Conservation (phyloP, 1,140 invertebrate species). For the Argopecten irradians region DNA sequence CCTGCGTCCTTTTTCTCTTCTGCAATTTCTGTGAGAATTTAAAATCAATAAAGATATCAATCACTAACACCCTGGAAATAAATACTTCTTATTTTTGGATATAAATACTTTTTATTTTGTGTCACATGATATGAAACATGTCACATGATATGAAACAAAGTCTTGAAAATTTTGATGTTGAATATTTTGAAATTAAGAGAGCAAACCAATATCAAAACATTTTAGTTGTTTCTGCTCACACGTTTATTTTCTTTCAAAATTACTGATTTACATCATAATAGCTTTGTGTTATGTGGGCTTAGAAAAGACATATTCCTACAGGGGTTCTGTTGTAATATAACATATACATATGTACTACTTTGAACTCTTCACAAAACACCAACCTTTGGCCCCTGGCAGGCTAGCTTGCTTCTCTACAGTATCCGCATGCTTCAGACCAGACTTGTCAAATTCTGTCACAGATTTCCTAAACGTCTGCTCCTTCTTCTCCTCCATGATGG, state of each 20-base stretch:
- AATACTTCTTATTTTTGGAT: no score
- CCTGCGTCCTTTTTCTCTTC: conserved; percentile 56
- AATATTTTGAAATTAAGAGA: neutral
- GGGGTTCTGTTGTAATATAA: no score
- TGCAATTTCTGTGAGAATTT: conserved; percentile 50
- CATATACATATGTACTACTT: no score
- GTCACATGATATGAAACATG: no score
- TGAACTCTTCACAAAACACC: neutral
- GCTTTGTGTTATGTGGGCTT: no score
- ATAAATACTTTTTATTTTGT: no score
- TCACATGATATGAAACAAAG: neutral
- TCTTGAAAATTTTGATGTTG: neutral
- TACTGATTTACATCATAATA: no score
- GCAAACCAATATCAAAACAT: neutral
- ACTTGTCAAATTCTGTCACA: conserved; percentile 37
- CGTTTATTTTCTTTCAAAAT: no score
- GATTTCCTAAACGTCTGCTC: conserved; percentile 35
- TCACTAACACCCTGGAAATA: conserved; percentile 1
- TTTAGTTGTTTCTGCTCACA: no score
- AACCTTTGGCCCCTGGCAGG: conserved; percentile 62
- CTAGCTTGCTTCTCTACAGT: conserved; percentile 47
- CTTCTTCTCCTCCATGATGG: conserved; percentile 40
- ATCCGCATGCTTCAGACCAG: conserved; percentile 28
- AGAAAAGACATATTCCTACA: no score
- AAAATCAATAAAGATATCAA: neutral